Evolutionary conservation across 1,140 invertebrate species (phyloP).

Genomic region (Ridgeia piscesae): DNA sequence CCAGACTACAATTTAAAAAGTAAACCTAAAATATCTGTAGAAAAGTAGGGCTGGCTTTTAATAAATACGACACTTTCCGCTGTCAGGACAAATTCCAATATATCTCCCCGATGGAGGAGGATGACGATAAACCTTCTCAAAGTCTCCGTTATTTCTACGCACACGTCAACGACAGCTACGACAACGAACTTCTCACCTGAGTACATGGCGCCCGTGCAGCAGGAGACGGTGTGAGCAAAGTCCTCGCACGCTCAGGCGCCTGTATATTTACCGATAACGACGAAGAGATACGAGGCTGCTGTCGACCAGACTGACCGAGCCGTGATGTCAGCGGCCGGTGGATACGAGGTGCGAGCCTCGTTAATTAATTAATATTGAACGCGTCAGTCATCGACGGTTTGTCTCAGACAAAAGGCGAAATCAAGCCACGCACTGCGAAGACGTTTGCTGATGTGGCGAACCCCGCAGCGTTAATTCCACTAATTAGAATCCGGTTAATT

Average conservation of each 20-base stretch:
- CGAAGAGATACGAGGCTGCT: not conserved
- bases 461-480: not conserved
- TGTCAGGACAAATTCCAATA: not conserved
- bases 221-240: not conserved
- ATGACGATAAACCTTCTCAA: not conserved
- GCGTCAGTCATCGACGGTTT: not conserved
- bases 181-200: not conserved
- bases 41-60: not conserved
- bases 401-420: not conserved
- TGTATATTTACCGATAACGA: not conserved
- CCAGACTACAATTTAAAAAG: not conserved
- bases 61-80: not conserved
- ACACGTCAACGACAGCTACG: not conserved
- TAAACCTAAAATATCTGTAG: not conserved
- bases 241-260: not conserved
- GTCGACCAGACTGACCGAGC: not conserved
- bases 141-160: not conserved
- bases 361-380: not conserved
- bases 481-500: conserved; percentile 2
- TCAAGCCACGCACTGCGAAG: not conserved
- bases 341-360: not conserved
- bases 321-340: not conserved
- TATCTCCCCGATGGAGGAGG: not conserved
- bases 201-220: not conserved
- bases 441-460: not conserved